Percentiles rank a stretch among this genome's conserved stretches.
Conservation (phyloP, 2,888 invertebrate genomes). For the Leucozona laternaria region DNA sequence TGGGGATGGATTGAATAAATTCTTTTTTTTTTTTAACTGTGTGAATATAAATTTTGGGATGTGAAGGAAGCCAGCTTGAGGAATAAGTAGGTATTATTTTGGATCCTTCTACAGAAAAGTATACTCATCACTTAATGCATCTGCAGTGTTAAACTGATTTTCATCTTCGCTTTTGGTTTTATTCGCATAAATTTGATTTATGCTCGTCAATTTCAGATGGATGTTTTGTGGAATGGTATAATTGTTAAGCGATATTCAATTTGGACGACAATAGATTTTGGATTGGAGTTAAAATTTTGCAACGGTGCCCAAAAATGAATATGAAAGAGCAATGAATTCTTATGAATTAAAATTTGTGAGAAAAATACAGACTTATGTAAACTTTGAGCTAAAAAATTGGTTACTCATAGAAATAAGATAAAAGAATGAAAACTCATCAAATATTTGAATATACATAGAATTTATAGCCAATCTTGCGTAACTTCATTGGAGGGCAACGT, state of each 20-base stretch:
- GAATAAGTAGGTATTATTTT: conserved; percentile 10
- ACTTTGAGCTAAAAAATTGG: too few relatives aligned
- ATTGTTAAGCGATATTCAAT: conserved; percentile 13
- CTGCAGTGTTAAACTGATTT: conserved; percentile 25
- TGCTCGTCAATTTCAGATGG: conserved; percentile 9
- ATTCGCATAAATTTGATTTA: conserved; percentile 16
- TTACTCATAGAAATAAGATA: too few relatives aligned
- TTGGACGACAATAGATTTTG: neutral
- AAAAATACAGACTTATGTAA: too few relatives aligned
- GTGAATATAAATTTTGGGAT: conserved; percentile 7
- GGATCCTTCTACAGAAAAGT: neutral
- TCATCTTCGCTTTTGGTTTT: neutral
- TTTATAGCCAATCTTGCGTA: too few relatives aligned
- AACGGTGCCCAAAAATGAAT: too few relatives aligned
- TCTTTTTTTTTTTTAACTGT: neutral
- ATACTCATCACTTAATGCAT: conserved; percentile 21
- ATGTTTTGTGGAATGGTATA: conserved; percentile 2
- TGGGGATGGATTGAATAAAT: conserved; percentile 26
- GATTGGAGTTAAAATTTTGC: neutral
- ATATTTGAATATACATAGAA: too few relatives aligned
- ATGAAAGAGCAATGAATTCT: too few relatives aligned
- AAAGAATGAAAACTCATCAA: too few relatives aligned
- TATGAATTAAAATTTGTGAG: too few relatives aligned
- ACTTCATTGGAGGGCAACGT: too few relatives aligned
- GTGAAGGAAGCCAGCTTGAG: neutral